Percentiles rank a stretch among this genome's conserved stretches.
Conservation (phyloP, 1,140 invertebrate species). For the Pseudomyrmex cubaensis region DNA sequence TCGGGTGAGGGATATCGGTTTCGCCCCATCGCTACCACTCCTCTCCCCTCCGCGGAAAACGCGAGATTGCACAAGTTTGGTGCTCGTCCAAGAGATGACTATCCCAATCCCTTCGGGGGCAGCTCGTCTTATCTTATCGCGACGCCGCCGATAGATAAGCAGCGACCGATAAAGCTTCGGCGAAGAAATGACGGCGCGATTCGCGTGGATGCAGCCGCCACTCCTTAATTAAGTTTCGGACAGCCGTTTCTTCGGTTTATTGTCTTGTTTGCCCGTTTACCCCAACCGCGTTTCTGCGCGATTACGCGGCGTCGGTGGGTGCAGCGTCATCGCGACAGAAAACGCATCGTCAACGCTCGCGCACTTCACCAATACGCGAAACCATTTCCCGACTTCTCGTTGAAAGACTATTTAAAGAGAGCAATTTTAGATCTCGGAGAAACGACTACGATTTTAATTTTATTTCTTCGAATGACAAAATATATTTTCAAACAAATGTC, state of each 20-base stretch:
- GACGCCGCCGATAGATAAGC: constrained; percentile 78
- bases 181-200: constrained; percentile 78
- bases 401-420: neutral
- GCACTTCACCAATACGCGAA: constrained; percentile 35
- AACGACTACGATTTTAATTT: neutral
- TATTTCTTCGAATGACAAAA: neutral
- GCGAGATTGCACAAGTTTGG: constrained; percentile 74
- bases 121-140: constrained; percentile 82
- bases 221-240: constrained; percentile 82
- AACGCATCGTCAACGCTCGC: constrained; percentile 16
- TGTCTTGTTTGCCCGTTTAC: constrained; percentile 73
- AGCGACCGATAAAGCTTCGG: constrained; percentile 66
- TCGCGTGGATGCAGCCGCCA: constrained; percentile 77
- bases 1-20: constrained; percentile 12
- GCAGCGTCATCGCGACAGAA: constrained; percentile 46
- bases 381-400: constrained; percentile 16
- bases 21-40: constrained; percentile 65
- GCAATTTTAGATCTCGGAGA: neutral
- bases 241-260: constrained; percentile 73
- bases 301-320: constrained; percentile 47
- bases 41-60: constrained; percentile 57
- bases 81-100: constrained; percentile 77
- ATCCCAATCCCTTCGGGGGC: constrained; percentile 72
- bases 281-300: constrained; percentile 33
- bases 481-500: neutral